A percentile compares a stretch with the other conserved stretches of the same genome.
Evolutionary conservation across 2,113 vertebrate genomes (phyloP).

Genomic region (Myiozetetes cayanensis): DNA sequence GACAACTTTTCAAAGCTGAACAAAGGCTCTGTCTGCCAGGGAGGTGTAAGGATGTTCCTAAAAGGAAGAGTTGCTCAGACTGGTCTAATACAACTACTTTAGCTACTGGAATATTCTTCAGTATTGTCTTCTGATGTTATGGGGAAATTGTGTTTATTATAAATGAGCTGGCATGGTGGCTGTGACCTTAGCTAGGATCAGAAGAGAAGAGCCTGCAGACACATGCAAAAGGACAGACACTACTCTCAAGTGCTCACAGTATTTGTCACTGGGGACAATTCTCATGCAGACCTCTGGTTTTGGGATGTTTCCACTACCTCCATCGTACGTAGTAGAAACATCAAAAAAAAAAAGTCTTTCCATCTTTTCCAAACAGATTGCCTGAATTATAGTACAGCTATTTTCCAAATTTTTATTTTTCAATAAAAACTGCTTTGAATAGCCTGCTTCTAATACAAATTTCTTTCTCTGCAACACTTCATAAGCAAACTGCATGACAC

Average conservation of each 20-base stretch:
- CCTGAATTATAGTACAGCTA: neutral
- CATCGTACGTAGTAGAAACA: neutral
- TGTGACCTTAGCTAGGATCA: neutral
- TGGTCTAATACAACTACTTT: neutral
- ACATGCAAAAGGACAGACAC: fast-evolving
- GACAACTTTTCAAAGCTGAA: neutral
- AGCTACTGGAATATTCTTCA: neutral
- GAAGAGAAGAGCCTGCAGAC: neutral
- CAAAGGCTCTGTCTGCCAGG: fast-evolving
- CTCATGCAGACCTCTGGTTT: neutral
- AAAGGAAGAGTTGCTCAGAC: neutral
- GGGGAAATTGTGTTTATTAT: neutral
- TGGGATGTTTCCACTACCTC: neutral
- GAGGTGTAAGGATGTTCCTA: neutral
- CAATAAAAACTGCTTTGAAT: neutral
- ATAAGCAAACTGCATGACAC: neutral
- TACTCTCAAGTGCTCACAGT: neutral
- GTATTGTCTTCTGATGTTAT: neutral
- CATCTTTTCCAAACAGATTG: neutral
- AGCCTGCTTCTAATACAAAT: neutral
- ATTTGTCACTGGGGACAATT: neutral
- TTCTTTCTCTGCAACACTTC: neutral
- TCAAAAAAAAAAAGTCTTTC: neutral
- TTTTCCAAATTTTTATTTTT: neutral
- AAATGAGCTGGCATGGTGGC: neutral